Conservation (phyloP, 1,140 invertebrate genomes). For the Brevipalpus yothersi region DNA sequence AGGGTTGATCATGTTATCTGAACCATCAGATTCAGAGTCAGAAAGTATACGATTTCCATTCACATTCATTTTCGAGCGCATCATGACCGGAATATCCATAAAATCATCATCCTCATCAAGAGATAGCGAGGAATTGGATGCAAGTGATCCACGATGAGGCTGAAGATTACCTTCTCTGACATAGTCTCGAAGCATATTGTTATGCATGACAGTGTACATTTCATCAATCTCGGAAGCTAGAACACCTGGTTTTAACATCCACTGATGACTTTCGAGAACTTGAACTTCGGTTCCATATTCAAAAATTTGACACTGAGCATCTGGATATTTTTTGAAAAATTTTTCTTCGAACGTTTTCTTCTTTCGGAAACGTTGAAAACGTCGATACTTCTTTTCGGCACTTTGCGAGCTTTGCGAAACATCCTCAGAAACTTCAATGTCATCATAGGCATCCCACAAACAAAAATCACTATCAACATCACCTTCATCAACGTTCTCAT, state of each 20-base stretch:
- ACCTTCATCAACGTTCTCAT: too few relatives aligned
- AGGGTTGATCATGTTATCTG: neutral
- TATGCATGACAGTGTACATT: neutral
- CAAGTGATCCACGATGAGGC: neutral
- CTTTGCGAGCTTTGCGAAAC: too few relatives aligned
- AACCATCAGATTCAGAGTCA: neutral
- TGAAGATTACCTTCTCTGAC: neutral
- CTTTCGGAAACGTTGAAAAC: too few relatives aligned
- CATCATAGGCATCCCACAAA: too few relatives aligned
- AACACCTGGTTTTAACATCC: neutral
- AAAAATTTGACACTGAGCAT: neutral
- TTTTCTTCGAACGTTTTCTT: too few relatives aligned
- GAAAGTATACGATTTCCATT: neutral
- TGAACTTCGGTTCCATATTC: neutral
- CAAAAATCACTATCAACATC: too few relatives aligned
- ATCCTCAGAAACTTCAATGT: too few relatives aligned
- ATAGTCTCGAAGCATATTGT: neutral
- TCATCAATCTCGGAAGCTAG: neutral
- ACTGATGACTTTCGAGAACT: neutral
- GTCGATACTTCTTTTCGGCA: too few relatives aligned
- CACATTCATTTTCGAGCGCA: neutral
- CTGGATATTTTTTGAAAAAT: too few relatives aligned
- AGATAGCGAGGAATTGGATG: too few relatives aligned
- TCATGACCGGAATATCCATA: neutral
- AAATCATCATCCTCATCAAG: neutral